These are phyloP conservation scores for Coluber constrictor DNA, from an alignment of 2,797 vertebrate genomes.

Conservation along the genomic window DNA sequence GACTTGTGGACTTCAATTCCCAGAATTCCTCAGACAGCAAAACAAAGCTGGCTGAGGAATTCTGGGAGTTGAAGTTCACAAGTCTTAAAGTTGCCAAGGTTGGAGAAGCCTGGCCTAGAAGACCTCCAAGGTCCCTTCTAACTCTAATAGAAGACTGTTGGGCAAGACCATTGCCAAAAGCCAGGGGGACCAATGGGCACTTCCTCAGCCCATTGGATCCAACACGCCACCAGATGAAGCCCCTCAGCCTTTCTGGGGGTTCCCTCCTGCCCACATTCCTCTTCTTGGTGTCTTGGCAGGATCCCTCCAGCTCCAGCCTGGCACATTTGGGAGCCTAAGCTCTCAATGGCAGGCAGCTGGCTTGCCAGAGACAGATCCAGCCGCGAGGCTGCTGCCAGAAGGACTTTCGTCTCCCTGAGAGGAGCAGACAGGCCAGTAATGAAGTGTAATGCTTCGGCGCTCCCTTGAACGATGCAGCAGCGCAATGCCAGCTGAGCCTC, in stretches of 20 bases:
- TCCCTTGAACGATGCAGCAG: conserved; percentile 58
- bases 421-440: conserved; percentile 67
- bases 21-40: no score
- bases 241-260: background rate
- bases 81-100: no score
- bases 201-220: background rate
- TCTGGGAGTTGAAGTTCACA: no score
- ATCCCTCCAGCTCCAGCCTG: background rate
- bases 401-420: conserved; percentile 55
- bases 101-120: background rate
- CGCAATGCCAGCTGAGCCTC: conserved; percentile 44
- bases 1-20: no score
- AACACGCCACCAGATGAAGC: background rate
- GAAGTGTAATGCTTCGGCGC: conserved; percentile 53
- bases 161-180: background rate
- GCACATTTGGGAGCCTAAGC: background rate
- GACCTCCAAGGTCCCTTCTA: background rate
- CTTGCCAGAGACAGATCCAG: background rate
- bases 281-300: background rate
- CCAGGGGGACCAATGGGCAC: background rate
- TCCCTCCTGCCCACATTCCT: background rate
- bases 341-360: background rate
- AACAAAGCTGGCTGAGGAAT: no score
- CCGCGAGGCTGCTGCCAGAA: conserved; percentile 40
- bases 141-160: background rate